Evolutionary conservation across 2,797 vertebrate genomes (phyloP).

Genomic region (Gadopsis marmoratus): DNA sequence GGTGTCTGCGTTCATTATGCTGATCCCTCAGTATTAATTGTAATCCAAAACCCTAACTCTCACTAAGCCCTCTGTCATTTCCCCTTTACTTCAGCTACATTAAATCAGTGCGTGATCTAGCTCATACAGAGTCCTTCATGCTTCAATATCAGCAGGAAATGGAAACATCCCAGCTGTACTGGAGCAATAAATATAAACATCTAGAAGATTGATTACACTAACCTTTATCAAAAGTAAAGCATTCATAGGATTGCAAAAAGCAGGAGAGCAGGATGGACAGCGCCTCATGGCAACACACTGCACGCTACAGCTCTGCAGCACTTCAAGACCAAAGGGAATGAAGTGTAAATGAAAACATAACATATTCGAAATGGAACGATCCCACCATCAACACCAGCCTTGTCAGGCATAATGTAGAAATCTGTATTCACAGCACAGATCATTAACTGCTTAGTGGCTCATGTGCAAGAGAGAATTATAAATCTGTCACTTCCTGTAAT

Average conservation of each 20-base stretch:
- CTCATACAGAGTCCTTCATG: constrained; percentile 56
- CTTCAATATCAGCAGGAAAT: constrained; percentile 67
- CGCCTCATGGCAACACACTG: constrained; percentile 26
- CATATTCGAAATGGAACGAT: constrained; percentile 57
- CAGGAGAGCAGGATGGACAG: constrained; percentile 28
- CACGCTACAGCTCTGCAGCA: constrained; percentile 25
- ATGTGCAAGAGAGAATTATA: constrained; percentile 67
- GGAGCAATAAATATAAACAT: constrained; percentile 78
- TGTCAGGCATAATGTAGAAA: constrained; percentile 65
- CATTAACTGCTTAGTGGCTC: constrained; percentile 72
- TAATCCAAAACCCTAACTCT: constrained; percentile 72
- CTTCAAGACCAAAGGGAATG: constrained; percentile 47
- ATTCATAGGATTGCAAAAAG: constrained; percentile 35
- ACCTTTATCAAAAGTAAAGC: constrained; percentile 75
- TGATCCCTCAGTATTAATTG: constrained; percentile 75
- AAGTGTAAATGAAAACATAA: constrained; percentile 68
- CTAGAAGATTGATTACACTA: constrained; percentile 71
- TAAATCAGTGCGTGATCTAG: constrained; percentile 67
- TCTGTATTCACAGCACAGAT: constrained; percentile 75
- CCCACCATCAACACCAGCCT: constrained; percentile 65
- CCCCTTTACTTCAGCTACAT: constrained; percentile 66
- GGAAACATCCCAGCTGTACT: constrained; percentile 67
- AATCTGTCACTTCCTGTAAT: constrained; percentile 71
- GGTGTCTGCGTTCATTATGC: constrained; percentile 72
- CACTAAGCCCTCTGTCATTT: constrained; percentile 66